Percentiles rank a stretch among this genome's conserved stretches.
Conservation (phyloP, 1,140 invertebrate species). For the Drosophila subobscura region DNA sequence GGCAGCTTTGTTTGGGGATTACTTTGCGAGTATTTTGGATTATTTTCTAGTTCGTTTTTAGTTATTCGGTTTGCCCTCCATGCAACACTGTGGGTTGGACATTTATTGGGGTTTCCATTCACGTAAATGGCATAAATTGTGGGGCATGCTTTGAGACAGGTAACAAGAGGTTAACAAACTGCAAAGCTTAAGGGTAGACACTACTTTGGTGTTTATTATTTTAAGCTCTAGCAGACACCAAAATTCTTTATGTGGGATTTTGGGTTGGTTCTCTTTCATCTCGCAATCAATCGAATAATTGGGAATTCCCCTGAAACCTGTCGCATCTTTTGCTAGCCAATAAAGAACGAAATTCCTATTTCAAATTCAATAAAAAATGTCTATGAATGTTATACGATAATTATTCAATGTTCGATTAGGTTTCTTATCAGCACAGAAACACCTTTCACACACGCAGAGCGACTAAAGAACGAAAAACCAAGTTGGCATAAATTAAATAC, state of each 20-base stretch:
- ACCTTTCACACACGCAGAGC: slow-evolving; percentile 28
- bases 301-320: not conserved
- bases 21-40: not conserved
- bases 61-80: slow-evolving; percentile 13
- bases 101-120: slow-evolving; percentile 22
- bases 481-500: slow-evolving; percentile 58
- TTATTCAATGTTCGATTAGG: slow-evolving; percentile 34
- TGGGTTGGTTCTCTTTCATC: no score
- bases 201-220: not conserved
- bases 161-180: slow-evolving; percentile 8
- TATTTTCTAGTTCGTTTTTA: slow-evolving; percentile 26
- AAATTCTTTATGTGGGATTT: no score
- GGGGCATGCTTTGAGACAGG: slow-evolving; percentile 6
- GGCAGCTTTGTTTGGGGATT: slow-evolving; percentile 43
- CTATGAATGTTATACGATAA: slow-evolving; percentile 30
- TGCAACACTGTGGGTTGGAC: slow-evolving; percentile 6
- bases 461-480: slow-evolving; percentile 6
- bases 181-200: not conserved
- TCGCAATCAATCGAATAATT: slow-evolving; percentile 8
- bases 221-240: no score
- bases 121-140: slow-evolving; percentile 50
- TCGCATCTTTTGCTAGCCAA: not conserved
- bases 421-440: slow-evolving; percentile 19
- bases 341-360: not conserved
- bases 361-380: slow-evolving; percentile 10